Percentiles rank a stretch among this genome's conserved stretches.
phyloP scores from a whole-genome alignment of 2,888 invertebrate genomes.

The Cataglyphis rosenhaueri region DNA sequence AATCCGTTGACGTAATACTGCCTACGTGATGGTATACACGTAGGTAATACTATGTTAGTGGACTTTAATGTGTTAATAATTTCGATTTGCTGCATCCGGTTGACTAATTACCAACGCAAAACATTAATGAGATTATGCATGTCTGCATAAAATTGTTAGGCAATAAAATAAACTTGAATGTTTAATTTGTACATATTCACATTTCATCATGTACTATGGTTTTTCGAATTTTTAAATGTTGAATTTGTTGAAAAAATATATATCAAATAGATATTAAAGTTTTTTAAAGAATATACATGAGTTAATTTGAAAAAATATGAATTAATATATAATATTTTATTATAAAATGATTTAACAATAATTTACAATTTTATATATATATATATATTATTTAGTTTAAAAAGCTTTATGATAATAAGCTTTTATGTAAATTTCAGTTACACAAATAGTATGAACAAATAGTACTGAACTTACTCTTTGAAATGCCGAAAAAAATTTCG shows the following conservation, averaged over 20 bases:
- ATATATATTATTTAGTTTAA: background rate
- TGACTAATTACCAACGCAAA: constrained; percentile 20
- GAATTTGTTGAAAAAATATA: too few relatives aligned
- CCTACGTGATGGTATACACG: too few relatives aligned
- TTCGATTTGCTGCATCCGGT: background rate
- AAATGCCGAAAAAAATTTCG: constrained; percentile 7
- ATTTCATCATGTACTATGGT: background rate
- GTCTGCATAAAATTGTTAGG: background rate
- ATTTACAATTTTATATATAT: background rate
- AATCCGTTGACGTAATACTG: too few relatives aligned
- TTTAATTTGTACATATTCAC: background rate
- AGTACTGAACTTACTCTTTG: background rate
- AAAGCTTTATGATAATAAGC: background rate
- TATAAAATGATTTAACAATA: background rate
- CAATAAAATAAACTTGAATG: background rate
- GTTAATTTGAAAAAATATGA: background rate
- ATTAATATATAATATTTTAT: background rate
- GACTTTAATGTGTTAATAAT: too few relatives aligned
- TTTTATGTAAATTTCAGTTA: background rate
- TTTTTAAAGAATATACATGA: background rate
- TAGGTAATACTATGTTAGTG: too few relatives aligned
- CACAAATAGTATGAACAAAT: background rate
- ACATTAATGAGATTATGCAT: constrained; percentile 41
- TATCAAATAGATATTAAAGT: background rate
- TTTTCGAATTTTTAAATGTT: background rate